Conservation (phyloP, 2,888 invertebrate genomes). For the Lordiphosa andalusiaca region DNA sequence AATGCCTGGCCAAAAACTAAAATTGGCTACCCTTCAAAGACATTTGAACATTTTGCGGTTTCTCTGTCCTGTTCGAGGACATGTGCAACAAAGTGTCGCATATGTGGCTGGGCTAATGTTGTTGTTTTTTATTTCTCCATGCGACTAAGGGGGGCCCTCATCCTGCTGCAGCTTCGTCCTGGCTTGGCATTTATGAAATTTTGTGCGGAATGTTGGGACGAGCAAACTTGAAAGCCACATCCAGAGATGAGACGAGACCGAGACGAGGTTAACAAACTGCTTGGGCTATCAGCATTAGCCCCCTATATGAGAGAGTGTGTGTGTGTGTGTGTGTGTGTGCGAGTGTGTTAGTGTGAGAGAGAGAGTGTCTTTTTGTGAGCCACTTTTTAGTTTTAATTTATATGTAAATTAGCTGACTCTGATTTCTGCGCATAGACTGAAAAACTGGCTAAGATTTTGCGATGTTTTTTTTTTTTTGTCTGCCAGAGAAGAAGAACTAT, state of each 20-base stretch:
- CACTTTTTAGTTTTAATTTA: constrained; percentile 67
- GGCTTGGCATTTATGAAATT: constrained; percentile 67
- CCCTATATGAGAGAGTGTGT: constrained; percentile 21
- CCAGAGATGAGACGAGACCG: constrained; percentile 18
- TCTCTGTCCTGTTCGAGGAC: constrained; percentile 47
- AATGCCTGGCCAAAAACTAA: constrained; percentile 55
- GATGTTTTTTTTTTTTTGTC: constrained; percentile 14
- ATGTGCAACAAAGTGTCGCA: constrained; percentile 49
- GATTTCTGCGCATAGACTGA: constrained; percentile 18
- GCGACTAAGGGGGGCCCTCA: constrained; percentile 25
- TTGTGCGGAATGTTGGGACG: constrained; percentile 55
- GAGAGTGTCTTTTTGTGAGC: constrained; percentile 26
- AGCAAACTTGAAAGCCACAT: constrained; percentile 46
- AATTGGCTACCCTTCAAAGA: constrained; percentile 69
- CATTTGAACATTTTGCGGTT: constrained; percentile 75
- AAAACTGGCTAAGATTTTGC: constrained; percentile 25
- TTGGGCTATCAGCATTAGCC: constrained; percentile 17
- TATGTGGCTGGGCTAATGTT: constrained; percentile 41
- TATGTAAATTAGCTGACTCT: constrained; percentile 62
- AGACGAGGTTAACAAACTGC: constrained; percentile 58
- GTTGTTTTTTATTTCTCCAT: constrained; percentile 9
- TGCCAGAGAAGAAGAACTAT: constrained; percentile 34
- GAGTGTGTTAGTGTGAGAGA: constrained; percentile 10
- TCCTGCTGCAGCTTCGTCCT: constrained; percentile 25
- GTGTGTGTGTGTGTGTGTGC: constrained; percentile 23